A percentile compares a stretch with the other conserved stretches of the same genome.
Evolutionary conservation across 2,113 vertebrate species (phyloP).

Genomic region (Paradisaea rubra): DNA sequence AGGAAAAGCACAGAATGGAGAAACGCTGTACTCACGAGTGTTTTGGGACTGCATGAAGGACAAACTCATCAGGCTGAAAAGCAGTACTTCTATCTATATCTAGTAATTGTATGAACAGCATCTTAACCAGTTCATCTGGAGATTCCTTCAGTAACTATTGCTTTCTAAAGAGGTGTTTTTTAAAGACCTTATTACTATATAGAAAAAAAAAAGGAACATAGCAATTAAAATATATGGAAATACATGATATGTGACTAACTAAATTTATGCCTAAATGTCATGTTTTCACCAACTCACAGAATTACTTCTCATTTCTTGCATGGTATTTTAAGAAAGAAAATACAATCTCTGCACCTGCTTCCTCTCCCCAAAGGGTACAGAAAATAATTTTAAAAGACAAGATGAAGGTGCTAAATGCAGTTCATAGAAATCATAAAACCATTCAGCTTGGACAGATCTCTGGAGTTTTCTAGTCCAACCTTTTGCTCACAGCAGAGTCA

Average conservation of each 20-base stretch:
- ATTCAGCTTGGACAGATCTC: not conserved
- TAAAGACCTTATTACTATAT: not conserved
- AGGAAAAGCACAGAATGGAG: not conserved
- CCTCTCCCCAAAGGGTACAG: not conserved
- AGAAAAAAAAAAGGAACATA: not conserved
- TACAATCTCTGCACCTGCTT: not conserved
- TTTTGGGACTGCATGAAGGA: not conserved
- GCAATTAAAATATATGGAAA: not conserved
- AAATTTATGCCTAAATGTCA: not conserved
- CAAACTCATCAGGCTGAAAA: not conserved
- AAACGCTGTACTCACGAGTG: not conserved
- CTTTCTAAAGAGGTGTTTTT: not conserved
- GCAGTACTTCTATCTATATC: not conserved
- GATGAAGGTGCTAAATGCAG: not conserved
- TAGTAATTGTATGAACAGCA: not conserved
- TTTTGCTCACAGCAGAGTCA: not conserved
- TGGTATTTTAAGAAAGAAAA: not conserved
- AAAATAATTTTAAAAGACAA: not conserved
- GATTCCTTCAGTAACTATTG: not conserved
- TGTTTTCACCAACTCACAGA: not conserved
- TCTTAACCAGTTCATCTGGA: not conserved
- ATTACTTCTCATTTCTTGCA: not conserved
- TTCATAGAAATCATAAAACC: not conserved
- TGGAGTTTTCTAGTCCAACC: not conserved
- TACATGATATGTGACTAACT: not conserved